These are phyloP conservation scores for Argyrosomus japonicus DNA, from an alignment of 2,113 vertebrate genomes.

Conservation along the genomic window DNA sequence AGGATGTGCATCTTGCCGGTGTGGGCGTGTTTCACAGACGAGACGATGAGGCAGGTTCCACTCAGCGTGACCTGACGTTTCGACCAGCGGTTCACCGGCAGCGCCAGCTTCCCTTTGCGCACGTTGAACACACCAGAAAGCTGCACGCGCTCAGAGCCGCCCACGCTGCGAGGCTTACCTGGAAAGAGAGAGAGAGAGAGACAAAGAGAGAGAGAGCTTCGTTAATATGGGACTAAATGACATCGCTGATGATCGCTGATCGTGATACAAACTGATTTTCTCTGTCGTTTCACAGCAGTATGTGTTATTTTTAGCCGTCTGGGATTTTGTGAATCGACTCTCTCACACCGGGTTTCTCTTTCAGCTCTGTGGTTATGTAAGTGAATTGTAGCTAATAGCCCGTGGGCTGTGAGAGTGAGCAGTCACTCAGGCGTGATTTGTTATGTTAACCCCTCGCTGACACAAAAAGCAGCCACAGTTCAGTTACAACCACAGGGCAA, in stretches of 20 bases:
- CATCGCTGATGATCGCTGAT: neutral
- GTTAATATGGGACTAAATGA: neutral
- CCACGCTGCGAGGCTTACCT: slow-evolving; percentile 93
- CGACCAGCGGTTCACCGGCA: slow-evolving; percentile 97
- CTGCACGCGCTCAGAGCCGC: slow-evolving; percentile 93
- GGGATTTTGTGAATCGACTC: slow-evolving; percentile 63
- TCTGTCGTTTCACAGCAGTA: slow-evolving; percentile 13
- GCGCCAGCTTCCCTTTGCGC: slow-evolving; percentile 96
- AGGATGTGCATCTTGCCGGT: slow-evolving; percentile 98
- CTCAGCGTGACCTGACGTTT: slow-evolving; percentile 95
- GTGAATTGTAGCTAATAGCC: slow-evolving; percentile 52
- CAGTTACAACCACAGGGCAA: neutral
- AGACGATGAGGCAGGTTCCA: slow-evolving; percentile 97
- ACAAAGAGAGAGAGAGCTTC: neutral
- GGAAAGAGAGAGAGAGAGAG: slow-evolving; percentile 11
- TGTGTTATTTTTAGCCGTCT: slow-evolving; percentile 53
- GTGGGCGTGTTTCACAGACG: slow-evolving; percentile 95
- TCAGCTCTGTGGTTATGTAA: slow-evolving; percentile 66
- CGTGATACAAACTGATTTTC: neutral
- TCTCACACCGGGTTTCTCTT: slow-evolving; percentile 39
- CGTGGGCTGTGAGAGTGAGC: slow-evolving; percentile 50
- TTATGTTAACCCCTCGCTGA: slow-evolving; percentile 59
- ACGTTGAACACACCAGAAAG: slow-evolving; percentile 96
- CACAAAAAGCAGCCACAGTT: slow-evolving; percentile 29
- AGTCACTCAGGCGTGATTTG: slow-evolving; percentile 62